These are phyloP conservation scores for Halocaridina rubra DNA, from an alignment of 2,888 invertebrate genomes.

Conservation along the genomic window DNA sequence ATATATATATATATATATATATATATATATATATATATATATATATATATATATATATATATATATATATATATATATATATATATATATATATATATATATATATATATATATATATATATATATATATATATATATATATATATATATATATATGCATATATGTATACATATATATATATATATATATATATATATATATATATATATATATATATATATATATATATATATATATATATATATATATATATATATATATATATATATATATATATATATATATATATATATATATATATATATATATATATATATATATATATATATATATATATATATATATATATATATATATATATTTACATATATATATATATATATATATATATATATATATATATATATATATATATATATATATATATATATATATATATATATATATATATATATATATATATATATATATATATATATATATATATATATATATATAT, in stretches of 20 bases:
- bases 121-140: neutral
- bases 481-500: neutral
- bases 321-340: neutral
- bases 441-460: neutral
- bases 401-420: neutral
- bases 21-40: neutral
- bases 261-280: neutral
- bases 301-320: neutral
- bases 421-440: neutral
- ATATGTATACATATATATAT: neutral
- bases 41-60: slow-evolving; percentile 3
- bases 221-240: neutral
- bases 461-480: neutral
- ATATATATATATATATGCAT: neutral
- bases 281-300: neutral
- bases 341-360: neutral
- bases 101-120: slow-evolving; percentile 19
- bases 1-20: neutral
- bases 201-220: neutral
- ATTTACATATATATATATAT: neutral
- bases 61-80: slow-evolving; percentile 17
- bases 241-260: neutral
- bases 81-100: slow-evolving; percentile 12
- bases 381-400: neutral
- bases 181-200: neutral